Conservation (phyloP, 1,140 invertebrate genomes). For the Cotesia typhae region DNA sequence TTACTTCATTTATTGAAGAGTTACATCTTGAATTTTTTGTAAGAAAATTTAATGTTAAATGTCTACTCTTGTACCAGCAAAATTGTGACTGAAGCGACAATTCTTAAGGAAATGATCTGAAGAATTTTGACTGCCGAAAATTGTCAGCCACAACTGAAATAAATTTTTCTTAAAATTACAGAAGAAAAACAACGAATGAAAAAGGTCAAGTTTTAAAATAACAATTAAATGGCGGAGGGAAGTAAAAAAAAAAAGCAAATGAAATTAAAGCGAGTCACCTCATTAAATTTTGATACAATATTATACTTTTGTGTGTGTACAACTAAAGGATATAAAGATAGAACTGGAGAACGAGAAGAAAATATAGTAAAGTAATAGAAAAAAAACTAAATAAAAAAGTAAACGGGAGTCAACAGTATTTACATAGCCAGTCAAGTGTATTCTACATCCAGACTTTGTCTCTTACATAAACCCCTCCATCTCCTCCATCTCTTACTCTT, state of each 20-base stretch:
- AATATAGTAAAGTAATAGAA: background rate
- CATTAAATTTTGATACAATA: conserved; percentile 36
- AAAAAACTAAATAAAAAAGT: background rate
- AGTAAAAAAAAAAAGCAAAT: conserved; percentile 21
- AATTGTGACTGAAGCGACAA: no score
- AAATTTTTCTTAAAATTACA: no score
- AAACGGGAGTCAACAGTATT: conserved; percentile 25
- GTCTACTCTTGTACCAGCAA: no score
- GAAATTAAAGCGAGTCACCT: conserved; percentile 32
- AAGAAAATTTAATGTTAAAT: no score
- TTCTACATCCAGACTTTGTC: conserved; percentile 13
- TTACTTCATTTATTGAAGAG: no score
- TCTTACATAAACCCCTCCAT: conserved; percentile 9
- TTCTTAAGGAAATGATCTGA: no score
- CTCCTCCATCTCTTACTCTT: conserved; percentile 15
- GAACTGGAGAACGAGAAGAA: conserved; percentile 19
- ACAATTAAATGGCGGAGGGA: conserved; percentile 8
- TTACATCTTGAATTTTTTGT: no score
- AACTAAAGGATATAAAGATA: conserved; percentile 19
- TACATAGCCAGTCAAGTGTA: conserved; percentile 26
- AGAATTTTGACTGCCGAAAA: no score
- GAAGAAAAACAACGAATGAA: no score
- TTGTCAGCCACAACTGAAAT: no score
- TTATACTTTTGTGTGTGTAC: conserved; percentile 17
- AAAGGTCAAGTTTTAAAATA: background rate